phyloP scores from a whole-genome alignment of 2,797 vertebrate genomes.

The Dryobates pubescens region DNA sequence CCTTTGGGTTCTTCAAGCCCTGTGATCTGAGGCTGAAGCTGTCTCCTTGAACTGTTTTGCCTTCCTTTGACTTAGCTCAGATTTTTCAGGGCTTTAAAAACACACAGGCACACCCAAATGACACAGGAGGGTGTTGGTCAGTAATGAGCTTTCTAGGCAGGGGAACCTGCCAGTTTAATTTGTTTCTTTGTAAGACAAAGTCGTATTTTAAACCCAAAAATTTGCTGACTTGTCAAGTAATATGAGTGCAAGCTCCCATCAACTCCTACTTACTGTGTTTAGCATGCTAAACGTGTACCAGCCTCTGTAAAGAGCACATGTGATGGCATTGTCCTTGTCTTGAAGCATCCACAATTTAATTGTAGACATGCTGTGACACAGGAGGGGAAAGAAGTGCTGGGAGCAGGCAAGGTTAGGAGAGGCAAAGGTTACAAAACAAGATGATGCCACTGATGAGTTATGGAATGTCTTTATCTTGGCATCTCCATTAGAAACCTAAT shows the following conservation, averaged over 20 bases:
- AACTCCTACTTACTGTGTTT: neutral
- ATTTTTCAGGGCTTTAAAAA: slow-evolving; percentile 23
- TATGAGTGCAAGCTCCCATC: neutral
- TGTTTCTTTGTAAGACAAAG: neutral
- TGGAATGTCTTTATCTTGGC: neutral
- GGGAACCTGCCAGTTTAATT: slow-evolving; percentile 1
- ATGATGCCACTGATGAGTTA: neutral
- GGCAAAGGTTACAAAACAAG: neutral
- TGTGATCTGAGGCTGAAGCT: neutral
- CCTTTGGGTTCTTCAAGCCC: neutral
- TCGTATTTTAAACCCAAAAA: slow-evolving; percentile 11
- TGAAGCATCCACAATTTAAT: neutral
- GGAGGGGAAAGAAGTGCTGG: neutral
- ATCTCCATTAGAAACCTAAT: neutral
- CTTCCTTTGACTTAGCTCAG: slow-evolving; percentile 2
- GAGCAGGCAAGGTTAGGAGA: neutral
- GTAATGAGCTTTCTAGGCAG: slow-evolving; percentile 15
- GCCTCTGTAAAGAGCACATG: neutral
- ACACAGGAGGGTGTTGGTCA: slow-evolving; percentile 35
- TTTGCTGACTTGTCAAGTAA: neutral
- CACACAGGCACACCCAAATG: neutral
- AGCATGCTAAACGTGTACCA: neutral
- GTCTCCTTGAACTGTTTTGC: slow-evolving; percentile 5
- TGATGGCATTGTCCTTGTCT: neutral
- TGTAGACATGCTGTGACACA: neutral